Evolutionary conservation across 2,113 vertebrate species (phyloP), one percentile per base, ranked within the genome.

Genomic region (Sceloporus tristichus): DNA sequence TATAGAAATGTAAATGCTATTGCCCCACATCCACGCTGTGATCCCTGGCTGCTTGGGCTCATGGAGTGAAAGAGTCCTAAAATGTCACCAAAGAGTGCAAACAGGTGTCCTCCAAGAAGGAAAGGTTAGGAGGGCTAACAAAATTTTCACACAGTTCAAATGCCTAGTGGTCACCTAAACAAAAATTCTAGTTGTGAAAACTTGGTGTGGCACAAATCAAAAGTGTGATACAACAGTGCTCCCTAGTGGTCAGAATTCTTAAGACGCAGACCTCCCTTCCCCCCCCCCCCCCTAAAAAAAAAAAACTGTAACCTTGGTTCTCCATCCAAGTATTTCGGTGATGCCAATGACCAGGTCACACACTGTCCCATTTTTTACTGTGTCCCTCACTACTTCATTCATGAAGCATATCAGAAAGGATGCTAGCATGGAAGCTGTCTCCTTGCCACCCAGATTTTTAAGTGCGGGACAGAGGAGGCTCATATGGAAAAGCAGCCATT

Each of bases 161-260:
- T 42, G 62, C 80, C 59, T 19, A 56, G 14, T 65, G n/a, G 62
- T 62, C 23, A 8, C 71, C 19, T 29, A 34, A 34, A 34, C 34
- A 34, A 34, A 34, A 34, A 34, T 34, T 29, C 16, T n/a, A 5
- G 9, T 9, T 13, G 48, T 62, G 40, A 16, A 75, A 82, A 34
- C 10, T 21, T 25, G 2, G 2, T 40, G 2, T 1, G 1, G 6
- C 5, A 38, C 9, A 16, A 54, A 14, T n/a, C 54, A 0, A 0
- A 94, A 94, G 62, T 84, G 0, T 85, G 62, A 92, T 92, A 65
- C 96, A 96, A 96, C 89, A 96, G 94, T 94, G 96, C 93, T 96
- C 95, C 97, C 95, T 87, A 89, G 96, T 89, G 96, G 95, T 85
- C 74, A 40, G 21, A 0, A 0, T 56, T 70, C 88, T 84, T 5